Base-by-base conservation (phyloP, 2,113 vertebrate species). In the Silurus asotus region DNA sequence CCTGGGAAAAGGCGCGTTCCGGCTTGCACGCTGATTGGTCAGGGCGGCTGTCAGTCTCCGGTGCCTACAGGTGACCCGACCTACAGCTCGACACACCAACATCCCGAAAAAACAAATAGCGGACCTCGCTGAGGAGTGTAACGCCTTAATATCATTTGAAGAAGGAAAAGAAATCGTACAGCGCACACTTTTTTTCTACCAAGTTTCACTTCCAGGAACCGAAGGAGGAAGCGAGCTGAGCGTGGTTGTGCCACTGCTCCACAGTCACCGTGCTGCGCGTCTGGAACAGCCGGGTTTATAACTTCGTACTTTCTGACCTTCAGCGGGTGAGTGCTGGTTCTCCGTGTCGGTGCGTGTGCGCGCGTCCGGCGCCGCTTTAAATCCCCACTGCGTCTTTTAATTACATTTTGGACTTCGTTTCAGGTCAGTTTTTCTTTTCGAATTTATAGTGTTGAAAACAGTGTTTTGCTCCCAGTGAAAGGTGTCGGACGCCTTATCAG, bases 291-390 rank as follows among this genome's bases (percentile, higher is more conserved):
- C 85, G 88, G 87, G 88, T 0, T 89, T 82, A 82, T 85, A 82
- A 88, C 90, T 92, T 89, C 87, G 91, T 91, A 89, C 93, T 90
- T 90, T 93, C 93, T 95, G 95, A 95, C 95, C 95, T 95, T 95
- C 95, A 95, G 90, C 92, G 92, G 95, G 95, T 95, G 92, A 95
- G 95, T 93, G 91, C 87, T 87, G 48, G 72, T 86, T 55, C 59
- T 25, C 65, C 84, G 6, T 2, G 20, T 25, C 55, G 25, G 14
- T 56, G 6, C 75, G 7, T 19, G 72, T n/a, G 53, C 20, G 75
- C 14, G 53, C 53, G 11, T 15, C 13, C 49, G 5, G 48, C 0
- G 49, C 48, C 5, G 20, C 6, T 77, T 56, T 51, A 6, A n/a
- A 53, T 10, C 51, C 11, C 20, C 3, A n/a, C 1, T 0, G 19